Conservation (phyloP, 2,888 invertebrate genomes). For the Anorthoa munda region DNA sequence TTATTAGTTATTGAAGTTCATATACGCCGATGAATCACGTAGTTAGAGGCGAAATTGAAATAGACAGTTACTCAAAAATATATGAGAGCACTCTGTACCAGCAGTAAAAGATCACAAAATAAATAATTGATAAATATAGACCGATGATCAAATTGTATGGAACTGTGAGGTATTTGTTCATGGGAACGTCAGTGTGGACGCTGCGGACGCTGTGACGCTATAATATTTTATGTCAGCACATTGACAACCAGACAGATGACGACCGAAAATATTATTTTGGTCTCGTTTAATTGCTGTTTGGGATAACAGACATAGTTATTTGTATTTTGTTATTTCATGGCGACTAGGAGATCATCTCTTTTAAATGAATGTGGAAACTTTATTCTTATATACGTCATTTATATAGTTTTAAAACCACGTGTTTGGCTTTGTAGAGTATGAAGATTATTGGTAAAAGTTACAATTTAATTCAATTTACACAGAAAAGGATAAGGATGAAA, state of each 20-base stretch:
- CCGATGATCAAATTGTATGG: constrained; percentile 58
- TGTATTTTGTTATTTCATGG: constrained; percentile 9
- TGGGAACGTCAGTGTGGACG: constrained; percentile 41
- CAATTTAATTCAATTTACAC: background rate
- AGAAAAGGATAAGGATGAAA: background rate
- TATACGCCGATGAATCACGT: constrained; percentile 15
- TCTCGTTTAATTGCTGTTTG: constrained; percentile 48
- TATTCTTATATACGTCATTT: background rate
- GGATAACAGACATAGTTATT: constrained; percentile 20
- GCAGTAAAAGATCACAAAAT: constrained; percentile 74
- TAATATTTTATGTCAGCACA: constrained; percentile 52
- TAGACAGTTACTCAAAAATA: background rate
- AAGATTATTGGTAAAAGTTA: background rate
- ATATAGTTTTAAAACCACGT: background rate
- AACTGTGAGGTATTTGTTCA: constrained; percentile 60
- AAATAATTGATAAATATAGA: constrained; percentile 74
- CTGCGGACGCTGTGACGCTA: constrained; percentile 22
- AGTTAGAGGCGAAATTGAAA: constrained; percentile 9
- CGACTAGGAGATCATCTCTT: constrained; percentile 6
- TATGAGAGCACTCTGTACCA: constrained; percentile 59
- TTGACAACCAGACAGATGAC: constrained; percentile 54
- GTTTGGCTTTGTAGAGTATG: background rate
- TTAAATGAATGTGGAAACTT: constrained; percentile 5
- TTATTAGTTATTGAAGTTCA: background rate
- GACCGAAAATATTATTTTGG: constrained; percentile 42